Base-by-base conservation (phyloP, 2,888 invertebrate genomes). In the Spilosoma lubricipeda region DNA sequence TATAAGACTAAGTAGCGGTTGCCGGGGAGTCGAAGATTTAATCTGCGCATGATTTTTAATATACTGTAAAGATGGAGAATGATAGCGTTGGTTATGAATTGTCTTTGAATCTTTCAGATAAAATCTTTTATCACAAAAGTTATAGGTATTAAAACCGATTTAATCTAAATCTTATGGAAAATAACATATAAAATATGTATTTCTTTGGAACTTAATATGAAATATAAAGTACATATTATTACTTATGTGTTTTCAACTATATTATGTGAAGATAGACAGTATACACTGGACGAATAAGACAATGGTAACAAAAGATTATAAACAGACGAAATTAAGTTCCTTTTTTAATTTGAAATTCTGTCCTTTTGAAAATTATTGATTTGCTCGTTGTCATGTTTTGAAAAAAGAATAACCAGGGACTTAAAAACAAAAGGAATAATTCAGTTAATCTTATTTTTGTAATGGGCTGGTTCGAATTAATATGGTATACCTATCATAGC, bases 1-100 rank as follows among this genome's bases (percentile, higher is more conserved):
- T 80, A 85, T 87, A 84, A 89, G 83, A 86, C 84, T 86, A 82
- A 87, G 84, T 85, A 82, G 80, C 68, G 71, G 76, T 77, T 77
- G 73, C 67, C 73, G 48, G 39, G 77, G 80, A 69, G 64, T 77
- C 70, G 66, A 68, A 81, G 84, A 88, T 87, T 80, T 84, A 78
- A 85, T 83, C 83, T 83, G 67, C 63, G 7, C 74, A 71, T 72
- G 45, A 71, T 77, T 77, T 78, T 48, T 68, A 78, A 79, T 80
- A 36, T 45, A 69, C 75, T 42, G 70, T 82, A 77, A 77, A 80
- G 84, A 83, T 83, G 15, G 27, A 48, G 42, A 52, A 7, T 70
- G 80, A 82, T 78, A 77, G 11, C 39, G 66, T 65, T 30, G 48
- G 36, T 67, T 30, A 39, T 39, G 30, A 42, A 63, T 20, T 70